Percentiles rank a stretch among this genome's conserved stretches.
Conservation (phyloP, 2,797 vertebrate genomes). For the Enteromius viviparus region DNA sequence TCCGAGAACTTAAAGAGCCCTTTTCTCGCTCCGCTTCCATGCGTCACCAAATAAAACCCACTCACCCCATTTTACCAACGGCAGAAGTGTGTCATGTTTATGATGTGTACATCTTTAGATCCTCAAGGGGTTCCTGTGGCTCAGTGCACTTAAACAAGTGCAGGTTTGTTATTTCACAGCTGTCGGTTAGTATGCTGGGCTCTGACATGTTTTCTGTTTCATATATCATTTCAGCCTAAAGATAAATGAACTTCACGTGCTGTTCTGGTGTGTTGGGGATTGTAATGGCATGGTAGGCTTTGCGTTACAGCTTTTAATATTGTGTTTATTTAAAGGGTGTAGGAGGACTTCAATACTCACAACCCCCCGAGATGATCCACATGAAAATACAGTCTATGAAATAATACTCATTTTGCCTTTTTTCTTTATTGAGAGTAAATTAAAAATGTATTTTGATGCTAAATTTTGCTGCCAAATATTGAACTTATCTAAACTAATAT, state of each 20-base stretch:
- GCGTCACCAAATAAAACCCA: slow-evolving; percentile 14
- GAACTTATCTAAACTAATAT: too few species aligned
- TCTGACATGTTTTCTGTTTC: background rate
- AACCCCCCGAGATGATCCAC: too few species aligned
- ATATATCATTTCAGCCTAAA: background rate
- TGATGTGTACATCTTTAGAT: slow-evolving; percentile 12
- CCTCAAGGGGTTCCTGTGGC: slow-evolving; percentile 1
- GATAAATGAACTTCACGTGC: background rate
- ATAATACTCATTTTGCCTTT: background rate
- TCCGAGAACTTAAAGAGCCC: slow-evolving; percentile 36
- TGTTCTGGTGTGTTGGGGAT: background rate
- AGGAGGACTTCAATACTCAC: background rate
- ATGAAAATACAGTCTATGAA: background rate
- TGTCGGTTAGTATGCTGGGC: slow-evolving; percentile 2
- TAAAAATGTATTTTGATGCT: background rate
- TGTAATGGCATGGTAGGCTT: background rate
- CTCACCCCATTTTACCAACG: slow-evolving; percentile 60
- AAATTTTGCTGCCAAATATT: background rate
- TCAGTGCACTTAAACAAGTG: slow-evolving; percentile 18
- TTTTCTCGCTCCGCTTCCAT: slow-evolving; percentile 54
- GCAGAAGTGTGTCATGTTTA: slow-evolving; percentile 18
- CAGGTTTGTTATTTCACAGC: background rate
- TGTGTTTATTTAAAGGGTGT: slow-evolving; percentile 24
- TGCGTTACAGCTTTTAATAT: background rate
- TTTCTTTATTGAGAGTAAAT: background rate